A percentile compares a stretch with the other conserved stretches of the same genome.
Conservation (phyloP, 2,888 invertebrate genomes). For the Drosophila ustulata region DNA sequence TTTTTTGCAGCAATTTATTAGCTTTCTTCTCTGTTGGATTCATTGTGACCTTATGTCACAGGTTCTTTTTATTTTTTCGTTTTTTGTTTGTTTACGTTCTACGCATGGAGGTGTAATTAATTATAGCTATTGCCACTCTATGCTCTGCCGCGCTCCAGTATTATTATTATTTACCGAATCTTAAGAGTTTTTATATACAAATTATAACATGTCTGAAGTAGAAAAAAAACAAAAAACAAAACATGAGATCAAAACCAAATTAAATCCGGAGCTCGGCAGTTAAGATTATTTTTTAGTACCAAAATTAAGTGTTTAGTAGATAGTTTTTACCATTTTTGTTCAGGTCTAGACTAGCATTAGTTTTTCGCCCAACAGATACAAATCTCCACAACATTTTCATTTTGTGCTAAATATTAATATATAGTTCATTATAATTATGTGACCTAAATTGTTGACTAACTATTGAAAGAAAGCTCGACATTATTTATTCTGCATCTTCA, state of each 20-base stretch:
- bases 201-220: too few relatives aligned
- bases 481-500: slow-evolving; percentile 4
- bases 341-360: slow-evolving; percentile 5
- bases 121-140: not conserved
- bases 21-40: not conserved
- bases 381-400: not conserved
- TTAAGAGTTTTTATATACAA: too few relatives aligned
- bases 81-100: not conserved
- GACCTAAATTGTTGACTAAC: not conserved
- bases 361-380: not conserved
- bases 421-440: not conserved
- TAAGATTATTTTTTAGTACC: not conserved
- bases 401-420: not conserved
- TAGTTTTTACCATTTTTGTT: slow-evolving; percentile 1
- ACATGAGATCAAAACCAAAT: not conserved
- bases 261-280: not conserved
- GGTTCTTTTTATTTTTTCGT: not conserved
- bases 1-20: slow-evolving; percentile 52
- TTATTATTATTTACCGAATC: not conserved
- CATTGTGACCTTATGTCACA: not conserved
- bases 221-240: too few relatives aligned
- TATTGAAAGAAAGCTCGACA: not conserved
- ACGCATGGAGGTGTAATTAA: not conserved
- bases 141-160: not conserved
- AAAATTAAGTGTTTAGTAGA: not conserved